A percentile compares a stretch with the other conserved stretches of the same genome.
Evolutionary conservation across 53 echinoderm and acorn worm species (phyloP).

Genomic region (Zoroaster sp.): DNA sequence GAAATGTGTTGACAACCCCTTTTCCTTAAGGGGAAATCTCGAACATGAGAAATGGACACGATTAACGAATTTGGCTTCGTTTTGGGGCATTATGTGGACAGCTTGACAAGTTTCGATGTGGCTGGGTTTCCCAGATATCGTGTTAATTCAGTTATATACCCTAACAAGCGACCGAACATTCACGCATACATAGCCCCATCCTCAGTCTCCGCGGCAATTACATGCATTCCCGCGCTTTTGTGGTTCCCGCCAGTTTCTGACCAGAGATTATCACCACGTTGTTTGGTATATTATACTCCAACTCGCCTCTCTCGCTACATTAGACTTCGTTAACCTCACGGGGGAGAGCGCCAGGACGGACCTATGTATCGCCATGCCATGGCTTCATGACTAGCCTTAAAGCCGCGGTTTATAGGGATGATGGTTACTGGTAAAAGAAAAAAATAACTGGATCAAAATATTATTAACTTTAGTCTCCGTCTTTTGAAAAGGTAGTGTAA

Average conservation of each 20-base stretch:
- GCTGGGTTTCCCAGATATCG: not conserved
- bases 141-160: not conserved
- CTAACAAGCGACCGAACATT: not conserved
- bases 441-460: too few species aligned
- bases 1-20: too few species aligned
- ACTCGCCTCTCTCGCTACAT: not conserved
- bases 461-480: too few species aligned
- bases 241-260: conserved; percentile 48
- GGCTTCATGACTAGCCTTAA: not conserved
- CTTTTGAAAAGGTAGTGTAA: too few species aligned
- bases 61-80: not conserved
- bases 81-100: not conserved
- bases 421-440: too few species aligned
- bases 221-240: conserved; percentile 42
- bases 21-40: not conserved
- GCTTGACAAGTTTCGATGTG: not conserved
- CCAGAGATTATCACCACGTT: conserved; percentile 30
- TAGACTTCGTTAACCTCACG: not conserved
- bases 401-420: too few species aligned
- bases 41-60: not conserved
- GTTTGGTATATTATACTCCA: not conserved
- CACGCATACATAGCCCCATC: not conserved
- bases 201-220: not conserved
- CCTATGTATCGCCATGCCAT: not conserved
- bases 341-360: too few species aligned